Evolutionary conservation across 2,888 invertebrate species (phyloP), one percentile per base, ranked within the genome.

Genomic region (Suillia variegata): DNA sequence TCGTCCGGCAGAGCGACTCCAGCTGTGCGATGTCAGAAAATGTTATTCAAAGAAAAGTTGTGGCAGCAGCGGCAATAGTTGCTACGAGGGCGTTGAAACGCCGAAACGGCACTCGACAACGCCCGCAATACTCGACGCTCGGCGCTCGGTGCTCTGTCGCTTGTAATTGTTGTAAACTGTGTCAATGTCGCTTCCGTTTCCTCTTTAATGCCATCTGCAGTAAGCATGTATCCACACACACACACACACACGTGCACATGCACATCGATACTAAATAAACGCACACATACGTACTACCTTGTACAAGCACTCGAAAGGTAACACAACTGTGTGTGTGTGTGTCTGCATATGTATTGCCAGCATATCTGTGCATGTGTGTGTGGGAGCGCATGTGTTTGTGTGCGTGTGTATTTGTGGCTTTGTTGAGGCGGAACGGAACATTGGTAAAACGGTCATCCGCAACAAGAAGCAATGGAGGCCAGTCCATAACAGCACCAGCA

Each of bases 391-490:
- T 55, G 38, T 38, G 33, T 10, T 15, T 50, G 47, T 53, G 31
- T 15, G 15, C 26, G 50, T 33, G 38, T 56, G 34, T 55, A 24
- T n/a, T n/a, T 54, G 69, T 66, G 62, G 58, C 64, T 47, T 52
- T 34, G 26, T 58, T 59, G 26, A 64, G 65, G 67, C 57, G 62
- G 61, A 68, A 66, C 67, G 76, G 71, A 77, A 75, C 76, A 73
- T 73, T 77, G 78, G 76, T 75, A 74, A 73, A 73, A 74, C 62
- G 76, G 78, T 74, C 77, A 77, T 77, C 77, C 69, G 77, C 77
- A 77, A 78, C 70, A 68, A 65, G 54, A 67, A 65, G 63, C n/a
- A 53, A 45, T 62, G 60, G 56, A 54, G 22, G 56, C 52, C 26
- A 34, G 24, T 33, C 13, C 13, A 6, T 17, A n/a, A n/a, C n/a